Percentiles rank a stretch among this genome's conserved stretches.
These are phyloP conservation scores for Athrips mouffetella DNA, from an alignment of 2,888 invertebrate genomes.

Conservation along the genomic window DNA sequence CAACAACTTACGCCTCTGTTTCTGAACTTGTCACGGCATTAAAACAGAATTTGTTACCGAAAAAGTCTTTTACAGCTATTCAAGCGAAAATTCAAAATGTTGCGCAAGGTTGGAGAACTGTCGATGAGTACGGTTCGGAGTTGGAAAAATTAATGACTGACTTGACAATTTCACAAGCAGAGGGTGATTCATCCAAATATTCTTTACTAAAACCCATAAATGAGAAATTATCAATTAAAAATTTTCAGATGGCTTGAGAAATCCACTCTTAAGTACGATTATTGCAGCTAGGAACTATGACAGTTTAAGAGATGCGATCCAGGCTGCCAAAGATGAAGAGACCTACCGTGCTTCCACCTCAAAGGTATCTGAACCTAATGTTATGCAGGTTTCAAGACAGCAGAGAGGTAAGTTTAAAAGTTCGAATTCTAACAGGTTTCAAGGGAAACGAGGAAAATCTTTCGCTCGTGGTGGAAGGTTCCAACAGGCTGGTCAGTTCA, in stretches of 20 bases:
- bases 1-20: neutral
- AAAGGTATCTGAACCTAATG: neutral
- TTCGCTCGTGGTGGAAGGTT: neutral
- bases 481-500: too few species aligned
- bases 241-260: constrained; percentile 10
- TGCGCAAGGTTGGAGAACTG: neutral
- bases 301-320: constrained; percentile 6
- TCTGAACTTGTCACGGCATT: constrained; percentile 1
- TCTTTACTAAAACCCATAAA: constrained; percentile 12
- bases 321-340: constrained; percentile 1
- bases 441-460: too few species aligned
- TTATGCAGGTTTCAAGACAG: too few species aligned
- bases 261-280: constrained; percentile 7
- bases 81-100: constrained; percentile 4
- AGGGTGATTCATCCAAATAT: neutral
- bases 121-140: neutral
- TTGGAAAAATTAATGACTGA: neutral
- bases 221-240: constrained; percentile 11
- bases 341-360: neutral
- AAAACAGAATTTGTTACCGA: constrained; percentile 9
- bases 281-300: constrained; percentile 12
- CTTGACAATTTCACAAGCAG: neutral
- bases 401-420: neutral
- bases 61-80: constrained; percentile 9
- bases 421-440: too few species aligned